These are phyloP conservation scores for Sussaba pulchella DNA, from an alignment of 2,888 invertebrate genomes.

Conservation along the genomic window DNA sequence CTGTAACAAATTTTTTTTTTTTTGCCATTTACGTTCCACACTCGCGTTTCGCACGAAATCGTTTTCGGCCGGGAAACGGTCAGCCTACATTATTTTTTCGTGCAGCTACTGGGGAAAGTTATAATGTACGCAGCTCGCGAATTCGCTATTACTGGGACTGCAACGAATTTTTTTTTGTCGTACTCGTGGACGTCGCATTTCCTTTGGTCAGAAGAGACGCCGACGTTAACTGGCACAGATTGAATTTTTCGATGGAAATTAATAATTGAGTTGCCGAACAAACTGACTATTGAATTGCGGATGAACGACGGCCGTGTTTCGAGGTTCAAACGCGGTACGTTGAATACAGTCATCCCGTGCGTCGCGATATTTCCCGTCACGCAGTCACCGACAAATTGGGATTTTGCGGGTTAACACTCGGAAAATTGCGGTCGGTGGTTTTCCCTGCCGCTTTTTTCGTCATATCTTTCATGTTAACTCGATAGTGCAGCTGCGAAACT, in stretches of 20 bases:
- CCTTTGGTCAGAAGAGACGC: background rate
- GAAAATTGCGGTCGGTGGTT: slow-evolving; percentile 35
- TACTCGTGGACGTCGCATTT: background rate
- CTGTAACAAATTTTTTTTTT: slow-evolving; percentile 9
- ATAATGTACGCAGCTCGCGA: background rate
- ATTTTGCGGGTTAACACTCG: slow-evolving; percentile 28
- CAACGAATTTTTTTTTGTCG: background rate
- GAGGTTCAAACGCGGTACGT: slow-evolving; percentile 25
- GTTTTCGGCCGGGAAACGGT: background rate
- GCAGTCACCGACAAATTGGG: slow-evolving; percentile 42
- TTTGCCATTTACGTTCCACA: background rate
- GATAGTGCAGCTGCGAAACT: background rate
- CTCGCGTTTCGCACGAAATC: slow-evolving; percentile 5
- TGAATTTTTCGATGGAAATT: background rate
- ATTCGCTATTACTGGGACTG: background rate
- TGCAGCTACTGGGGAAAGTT: slow-evolving; percentile 13
- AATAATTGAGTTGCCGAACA: slow-evolving; percentile 35
- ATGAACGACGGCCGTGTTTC: slow-evolving; percentile 38
- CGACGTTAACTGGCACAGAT: background rate
- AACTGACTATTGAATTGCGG: slow-evolving; percentile 50
- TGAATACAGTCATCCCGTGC: slow-evolving; percentile 4
- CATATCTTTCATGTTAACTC: slow-evolving; percentile 5
- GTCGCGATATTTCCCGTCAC: background rate
- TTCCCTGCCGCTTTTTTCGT: background rate
- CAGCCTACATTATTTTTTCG: background rate